phyloP scores from a whole-genome alignment of 2,113 vertebrate genomes.

The Vireo altiloquus region DNA sequence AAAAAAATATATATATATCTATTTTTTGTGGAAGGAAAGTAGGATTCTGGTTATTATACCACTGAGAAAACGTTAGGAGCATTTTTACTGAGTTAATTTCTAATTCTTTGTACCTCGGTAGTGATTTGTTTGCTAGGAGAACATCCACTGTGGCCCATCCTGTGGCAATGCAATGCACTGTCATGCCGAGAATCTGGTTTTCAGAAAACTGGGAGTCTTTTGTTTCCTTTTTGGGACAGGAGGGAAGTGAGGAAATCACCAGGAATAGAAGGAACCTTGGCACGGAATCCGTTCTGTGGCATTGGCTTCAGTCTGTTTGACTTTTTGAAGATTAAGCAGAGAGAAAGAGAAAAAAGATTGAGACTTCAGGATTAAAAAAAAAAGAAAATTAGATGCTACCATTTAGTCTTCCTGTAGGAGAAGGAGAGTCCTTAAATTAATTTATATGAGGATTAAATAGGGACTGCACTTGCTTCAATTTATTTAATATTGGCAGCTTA shows the following conservation, averaged over 20 bases:
- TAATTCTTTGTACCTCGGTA: slow-evolving; percentile 47
- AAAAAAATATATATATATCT: slow-evolving; percentile 9
- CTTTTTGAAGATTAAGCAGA: not conserved
- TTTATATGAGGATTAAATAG: not conserved
- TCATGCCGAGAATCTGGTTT: slow-evolving; percentile 11
- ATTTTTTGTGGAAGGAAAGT: slow-evolving; percentile 63
- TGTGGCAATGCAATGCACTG: slow-evolving; percentile 14
- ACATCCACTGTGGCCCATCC: slow-evolving; percentile 11
- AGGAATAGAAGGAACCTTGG: not conserved
- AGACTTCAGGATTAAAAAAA: not conserved
- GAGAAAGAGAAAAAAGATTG: not conserved
- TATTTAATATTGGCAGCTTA: slow-evolving; percentile 6
- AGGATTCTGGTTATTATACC: slow-evolving; percentile 26
- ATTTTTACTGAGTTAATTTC: slow-evolving; percentile 41
- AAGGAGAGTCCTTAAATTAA: not conserved
- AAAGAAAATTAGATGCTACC: slow-evolving; percentile 17
- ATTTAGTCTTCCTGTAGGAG: slow-evolving; percentile 54
- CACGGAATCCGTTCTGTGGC: not conserved
- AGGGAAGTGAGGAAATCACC: not conserved
- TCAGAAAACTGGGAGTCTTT: slow-evolving; percentile 19
- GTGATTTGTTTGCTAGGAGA: slow-evolving; percentile 1
- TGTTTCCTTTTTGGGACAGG: slow-evolving; percentile 33
- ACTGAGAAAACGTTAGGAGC: not conserved
- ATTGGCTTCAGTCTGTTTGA: slow-evolving; percentile 7
- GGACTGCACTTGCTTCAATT: slow-evolving; percentile 32